Evolutionary conservation across 2,797 vertebrate species (phyloP).

Genomic region (Jordanella pulchra): DNA sequence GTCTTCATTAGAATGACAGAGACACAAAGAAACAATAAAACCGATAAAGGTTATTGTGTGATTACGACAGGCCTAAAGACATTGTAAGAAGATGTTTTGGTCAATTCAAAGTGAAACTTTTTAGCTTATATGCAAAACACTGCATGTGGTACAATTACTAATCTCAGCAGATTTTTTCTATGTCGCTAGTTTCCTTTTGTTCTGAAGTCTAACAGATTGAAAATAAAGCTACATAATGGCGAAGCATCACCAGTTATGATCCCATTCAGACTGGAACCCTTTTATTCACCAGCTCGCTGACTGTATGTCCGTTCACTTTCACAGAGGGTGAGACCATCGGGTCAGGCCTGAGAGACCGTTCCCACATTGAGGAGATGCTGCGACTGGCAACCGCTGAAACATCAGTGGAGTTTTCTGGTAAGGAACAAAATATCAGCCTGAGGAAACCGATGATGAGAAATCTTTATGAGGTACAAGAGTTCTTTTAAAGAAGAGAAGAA

Average conservation of each 20-base stretch:
- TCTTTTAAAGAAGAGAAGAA: background rate
- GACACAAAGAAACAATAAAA: too few species aligned
- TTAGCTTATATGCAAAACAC: background rate
- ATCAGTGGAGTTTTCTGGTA: conserved; percentile 87
- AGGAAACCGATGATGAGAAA: background rate
- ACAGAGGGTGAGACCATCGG: conserved; percentile 64
- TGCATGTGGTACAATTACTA: background rate
- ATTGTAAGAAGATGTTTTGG: background rate
- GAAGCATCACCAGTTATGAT: background rate
- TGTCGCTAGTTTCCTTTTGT: background rate
- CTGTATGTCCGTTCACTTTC: conserved; percentile 29
- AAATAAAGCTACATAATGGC: background rate
- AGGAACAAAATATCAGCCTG: conserved; percentile 18
- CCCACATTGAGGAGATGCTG: conserved; percentile 91
- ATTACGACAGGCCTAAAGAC: too few species aligned
- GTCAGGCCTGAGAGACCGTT: conserved; percentile 81
- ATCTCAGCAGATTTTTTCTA: conserved; percentile 4
- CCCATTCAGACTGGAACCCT: background rate
- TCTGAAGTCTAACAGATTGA: background rate
- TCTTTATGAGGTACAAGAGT: too few species aligned
- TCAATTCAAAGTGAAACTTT: background rate
- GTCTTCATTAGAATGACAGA: too few species aligned
- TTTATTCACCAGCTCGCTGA: conserved; percentile 16
- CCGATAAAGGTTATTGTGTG: too few species aligned
- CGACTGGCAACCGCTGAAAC: conserved; percentile 84